Evolutionary conservation across 2,888 invertebrate genomes (phyloP).

Genomic region (Adineta ricciae): DNA sequence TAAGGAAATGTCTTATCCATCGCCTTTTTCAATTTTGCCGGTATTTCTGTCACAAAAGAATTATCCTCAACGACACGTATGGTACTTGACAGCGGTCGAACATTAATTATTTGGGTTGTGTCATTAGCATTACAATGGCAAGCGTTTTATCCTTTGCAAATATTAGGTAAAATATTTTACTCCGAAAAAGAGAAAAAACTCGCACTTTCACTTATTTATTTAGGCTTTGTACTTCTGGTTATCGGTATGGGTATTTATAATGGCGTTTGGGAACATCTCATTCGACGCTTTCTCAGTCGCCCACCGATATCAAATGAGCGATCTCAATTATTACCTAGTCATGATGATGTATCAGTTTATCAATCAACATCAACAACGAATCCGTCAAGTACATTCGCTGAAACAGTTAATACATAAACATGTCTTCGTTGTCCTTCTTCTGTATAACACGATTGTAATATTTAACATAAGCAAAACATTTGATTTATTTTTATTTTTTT

Average conservation of each 20-base stretch:
- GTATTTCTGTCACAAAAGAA: conserved; percentile 81
- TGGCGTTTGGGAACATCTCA: conserved; percentile 34
- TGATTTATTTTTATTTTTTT: neutral
- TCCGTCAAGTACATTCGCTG: neutral
- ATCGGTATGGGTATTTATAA: conserved; percentile 76
- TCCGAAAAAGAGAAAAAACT: no score
- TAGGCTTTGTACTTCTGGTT: conserved; percentile 65
- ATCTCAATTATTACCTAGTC: neutral
- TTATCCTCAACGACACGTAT: conserved; percentile 80
- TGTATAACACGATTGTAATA: neutral
- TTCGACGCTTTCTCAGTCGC: neutral
- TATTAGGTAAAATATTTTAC: neutral
- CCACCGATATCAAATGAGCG: neutral
- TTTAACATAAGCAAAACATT: neutral
- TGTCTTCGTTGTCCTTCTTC: neutral
- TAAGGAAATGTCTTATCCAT: conserved; percentile 71
- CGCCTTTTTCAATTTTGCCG: conserved; percentile 83
- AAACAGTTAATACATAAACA: neutral
- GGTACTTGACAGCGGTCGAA: conserved; percentile 77
- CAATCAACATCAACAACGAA: neutral
- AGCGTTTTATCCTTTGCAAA: conserved; percentile 22
- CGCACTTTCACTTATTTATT: neutral
- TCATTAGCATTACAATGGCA: conserved; percentile 26
- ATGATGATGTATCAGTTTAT: neutral
- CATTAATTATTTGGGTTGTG: conserved; percentile 72